These are phyloP conservation scores for Platorchestia sp. DNA, from an alignment of 1,140 invertebrate species.

Conservation along the genomic window DNA sequence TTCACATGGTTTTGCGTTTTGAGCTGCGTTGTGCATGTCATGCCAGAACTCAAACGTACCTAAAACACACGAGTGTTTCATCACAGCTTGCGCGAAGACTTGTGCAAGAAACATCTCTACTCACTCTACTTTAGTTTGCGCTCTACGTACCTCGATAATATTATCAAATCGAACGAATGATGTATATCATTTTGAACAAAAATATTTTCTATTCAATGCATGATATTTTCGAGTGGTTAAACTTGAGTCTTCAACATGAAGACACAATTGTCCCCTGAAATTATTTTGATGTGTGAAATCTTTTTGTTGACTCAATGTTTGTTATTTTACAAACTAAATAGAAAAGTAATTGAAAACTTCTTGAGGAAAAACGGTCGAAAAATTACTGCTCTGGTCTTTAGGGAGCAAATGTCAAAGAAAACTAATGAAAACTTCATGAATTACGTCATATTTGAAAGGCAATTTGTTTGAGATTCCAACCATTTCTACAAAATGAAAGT, in stretches of 20 bases:
- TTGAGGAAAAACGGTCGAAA: not conserved
- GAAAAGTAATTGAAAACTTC: not conserved
- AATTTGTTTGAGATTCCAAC: too few relatives aligned
- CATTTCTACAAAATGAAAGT: not conserved
- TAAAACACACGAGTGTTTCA: not conserved
- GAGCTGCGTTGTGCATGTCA: slow-evolving; percentile 29
- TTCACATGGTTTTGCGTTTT: slow-evolving; percentile 13
- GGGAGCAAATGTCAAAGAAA: not conserved
- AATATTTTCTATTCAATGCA: not conserved
- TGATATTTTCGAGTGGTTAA: not conserved
- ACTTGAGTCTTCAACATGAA: not conserved
- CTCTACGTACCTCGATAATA: not conserved
- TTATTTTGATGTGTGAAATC: not conserved
- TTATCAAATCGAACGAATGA: not conserved
- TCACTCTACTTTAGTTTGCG: not conserved
- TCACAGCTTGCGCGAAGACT: not conserved
- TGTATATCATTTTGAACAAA: not conserved
- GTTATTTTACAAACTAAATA: not conserved
- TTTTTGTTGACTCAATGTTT: not conserved
- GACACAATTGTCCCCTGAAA: not conserved
- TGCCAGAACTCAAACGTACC: slow-evolving; percentile 1
- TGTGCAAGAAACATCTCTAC: not conserved
- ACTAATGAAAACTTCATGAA: not conserved
- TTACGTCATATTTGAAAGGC: not conserved
- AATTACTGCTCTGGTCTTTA: not conserved